These are phyloP conservation scores for Molorchus minor DNA, from an alignment of 2,888 invertebrate species.

Conservation along the genomic window DNA sequence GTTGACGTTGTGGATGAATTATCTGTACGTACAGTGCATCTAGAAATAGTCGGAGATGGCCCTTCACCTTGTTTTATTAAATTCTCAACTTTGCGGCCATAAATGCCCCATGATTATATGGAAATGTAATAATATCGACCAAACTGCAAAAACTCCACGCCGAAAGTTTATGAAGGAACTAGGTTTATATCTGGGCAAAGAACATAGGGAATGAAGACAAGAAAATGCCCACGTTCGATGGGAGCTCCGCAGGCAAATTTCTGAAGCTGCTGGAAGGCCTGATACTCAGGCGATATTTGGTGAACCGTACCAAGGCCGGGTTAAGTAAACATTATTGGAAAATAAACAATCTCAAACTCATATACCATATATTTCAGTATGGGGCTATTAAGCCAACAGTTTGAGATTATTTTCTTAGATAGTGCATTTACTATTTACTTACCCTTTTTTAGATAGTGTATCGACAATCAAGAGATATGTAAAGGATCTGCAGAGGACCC, in stretches of 20 bases:
- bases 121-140: constrained; percentile 23
- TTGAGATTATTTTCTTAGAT: too few relatives aligned
- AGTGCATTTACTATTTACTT: too few relatives aligned
- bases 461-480: too few relatives aligned
- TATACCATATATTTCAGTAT: too few relatives aligned
- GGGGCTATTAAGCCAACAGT: too few relatives aligned
- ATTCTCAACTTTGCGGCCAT: constrained; percentile 6
- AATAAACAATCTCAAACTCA: too few relatives aligned
- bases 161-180: constrained; percentile 21
- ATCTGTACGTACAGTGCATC: neutral
- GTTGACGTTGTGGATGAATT: neutral
- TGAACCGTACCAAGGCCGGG: constrained; percentile 1
- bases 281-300: neutral
- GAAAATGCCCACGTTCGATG: too few relatives aligned
- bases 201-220: too few relatives aligned
- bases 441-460: too few relatives aligned
- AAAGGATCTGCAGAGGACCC: too few relatives aligned
- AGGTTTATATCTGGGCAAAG: constrained; percentile 18
- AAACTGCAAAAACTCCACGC: constrained; percentile 17
- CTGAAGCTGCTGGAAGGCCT: neutral
- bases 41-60: constrained; percentile 11
- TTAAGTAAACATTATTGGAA: too few relatives aligned
- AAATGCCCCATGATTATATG: constrained; percentile 25
- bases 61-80: constrained; percentile 9
- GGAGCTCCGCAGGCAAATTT: neutral